Evolutionary conservation across 2,888 invertebrate species (phyloP).

Genomic region (Diploptera punctata): DNA sequence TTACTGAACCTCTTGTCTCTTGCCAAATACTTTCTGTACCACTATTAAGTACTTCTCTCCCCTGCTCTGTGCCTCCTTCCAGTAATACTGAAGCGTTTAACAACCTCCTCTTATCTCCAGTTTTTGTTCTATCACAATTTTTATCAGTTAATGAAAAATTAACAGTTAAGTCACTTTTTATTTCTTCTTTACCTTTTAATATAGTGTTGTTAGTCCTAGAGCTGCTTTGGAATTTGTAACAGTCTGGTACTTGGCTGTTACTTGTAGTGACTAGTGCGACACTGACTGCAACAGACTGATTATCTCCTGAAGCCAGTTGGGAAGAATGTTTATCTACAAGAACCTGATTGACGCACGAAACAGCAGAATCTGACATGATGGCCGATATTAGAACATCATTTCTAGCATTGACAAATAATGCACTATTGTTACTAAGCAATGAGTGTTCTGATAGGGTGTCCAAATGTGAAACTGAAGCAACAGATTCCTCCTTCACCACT

Average conservation of each 20-base stretch:
- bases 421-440: too few relatives aligned
- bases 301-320: background rate
- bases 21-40: background rate
- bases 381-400: background rate
- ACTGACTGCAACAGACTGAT: background rate
- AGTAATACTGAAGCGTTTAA: background rate
- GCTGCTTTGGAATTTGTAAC: too few relatives aligned
- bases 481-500: conserved; percentile 39
- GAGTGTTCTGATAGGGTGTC: background rate
- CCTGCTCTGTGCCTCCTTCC: too few relatives aligned
- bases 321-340: background rate
- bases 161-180: too few relatives aligned
- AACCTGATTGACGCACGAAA: background rate
- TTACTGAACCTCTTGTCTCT: background rate
- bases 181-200: too few relatives aligned
- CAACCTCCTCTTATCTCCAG: background rate
- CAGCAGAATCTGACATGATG: too few relatives aligned
- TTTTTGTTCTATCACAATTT: too few relatives aligned
- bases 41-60: too few relatives aligned
- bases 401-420: background rate
- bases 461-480: conserved; percentile 14
- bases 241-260: background rate
- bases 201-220: too few relatives aligned
- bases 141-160: too few relatives aligned
- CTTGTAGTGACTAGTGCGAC: background rate